Evolutionary conservation across 2,113 vertebrate species (phyloP).

Genomic region (Pithys albifrons): DNA sequence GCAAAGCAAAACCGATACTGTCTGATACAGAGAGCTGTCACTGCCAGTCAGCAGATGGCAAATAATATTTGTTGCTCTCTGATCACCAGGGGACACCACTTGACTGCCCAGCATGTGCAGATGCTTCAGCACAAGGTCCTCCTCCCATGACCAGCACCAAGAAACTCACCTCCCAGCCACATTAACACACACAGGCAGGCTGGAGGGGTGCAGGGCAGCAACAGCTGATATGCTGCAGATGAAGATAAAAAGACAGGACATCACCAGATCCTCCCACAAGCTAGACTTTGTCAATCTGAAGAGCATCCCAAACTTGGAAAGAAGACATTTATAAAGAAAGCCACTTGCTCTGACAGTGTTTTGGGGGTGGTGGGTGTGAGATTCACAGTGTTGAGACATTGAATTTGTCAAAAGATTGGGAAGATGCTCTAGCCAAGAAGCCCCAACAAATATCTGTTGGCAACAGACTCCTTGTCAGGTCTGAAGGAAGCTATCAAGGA

Average conservation of each 20-base stretch:
- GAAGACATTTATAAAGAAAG: slow-evolving; percentile 52
- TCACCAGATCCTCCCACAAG: slow-evolving; percentile 32
- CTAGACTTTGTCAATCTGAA: slow-evolving; percentile 5
- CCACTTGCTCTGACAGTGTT: slow-evolving; percentile 18
- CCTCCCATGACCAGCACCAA: not conserved
- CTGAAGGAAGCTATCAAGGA: not conserved
- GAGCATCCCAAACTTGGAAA: not conserved
- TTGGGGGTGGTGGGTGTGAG: slow-evolving; percentile 39
- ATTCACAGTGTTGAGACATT: slow-evolving; percentile 5
- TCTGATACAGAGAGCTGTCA: not conserved
- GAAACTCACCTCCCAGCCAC: not conserved
- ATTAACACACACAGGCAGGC: not conserved
- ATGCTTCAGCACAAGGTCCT: fast-evolving
- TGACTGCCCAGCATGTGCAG: not conserved
- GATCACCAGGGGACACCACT: not conserved
- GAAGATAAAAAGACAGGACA: not conserved
- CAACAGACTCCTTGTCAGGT: slow-evolving; percentile 27
- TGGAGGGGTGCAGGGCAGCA: not conserved
- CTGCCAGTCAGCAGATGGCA: not conserved
- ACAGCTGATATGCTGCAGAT: not conserved
- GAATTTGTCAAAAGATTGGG: slow-evolving; percentile 38
- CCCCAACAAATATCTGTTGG: slow-evolving; percentile 1
- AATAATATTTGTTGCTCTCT: not conserved
- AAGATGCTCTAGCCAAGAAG: slow-evolving; percentile 43
- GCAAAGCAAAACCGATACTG: not conserved